Percentiles rank a stretch among this genome's conserved stretches.
These are phyloP conservation scores for Neopipo cinnamomea DNA, from an alignment of 2,113 vertebrate genomes.

Conservation along the genomic window DNA sequence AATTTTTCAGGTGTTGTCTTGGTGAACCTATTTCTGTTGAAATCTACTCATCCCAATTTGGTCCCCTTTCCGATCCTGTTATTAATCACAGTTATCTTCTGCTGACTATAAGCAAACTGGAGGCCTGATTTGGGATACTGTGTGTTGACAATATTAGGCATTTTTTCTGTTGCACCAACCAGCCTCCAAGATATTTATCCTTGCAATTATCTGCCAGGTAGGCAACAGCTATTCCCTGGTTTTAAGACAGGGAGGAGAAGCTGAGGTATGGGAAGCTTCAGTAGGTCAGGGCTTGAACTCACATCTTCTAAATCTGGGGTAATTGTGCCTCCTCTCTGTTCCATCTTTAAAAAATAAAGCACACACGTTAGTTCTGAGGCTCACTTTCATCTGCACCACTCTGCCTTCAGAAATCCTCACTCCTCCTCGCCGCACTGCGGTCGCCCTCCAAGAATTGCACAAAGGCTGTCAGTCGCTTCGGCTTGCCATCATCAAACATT, in stretches of 20 bases:
- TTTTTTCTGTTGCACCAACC: neutral
- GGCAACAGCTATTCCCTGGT: neutral
- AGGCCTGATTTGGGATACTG: neutral
- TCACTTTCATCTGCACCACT: neutral
- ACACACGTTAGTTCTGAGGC: neutral
- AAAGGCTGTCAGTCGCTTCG: neutral
- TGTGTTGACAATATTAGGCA: neutral
- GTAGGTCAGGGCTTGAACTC: conserved; percentile 27
- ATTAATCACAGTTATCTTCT: neutral
- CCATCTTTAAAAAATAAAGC: conserved; percentile 13
- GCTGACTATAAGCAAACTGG: neutral
- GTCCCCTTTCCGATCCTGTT: neutral
- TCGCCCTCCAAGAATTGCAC: neutral
- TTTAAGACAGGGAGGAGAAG: conserved; percentile 16
- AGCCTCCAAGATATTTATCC: neutral
- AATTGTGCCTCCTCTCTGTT: conserved; percentile 20
- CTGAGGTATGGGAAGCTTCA: neutral
- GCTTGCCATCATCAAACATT: neutral
- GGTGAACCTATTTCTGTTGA: neutral
- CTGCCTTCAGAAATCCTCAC: conserved; percentile 6
- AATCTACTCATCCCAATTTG: neutral
- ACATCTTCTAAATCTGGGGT: conserved; percentile 2
- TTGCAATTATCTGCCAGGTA: neutral
- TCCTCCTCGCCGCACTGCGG: neutral
- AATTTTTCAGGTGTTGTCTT: neutral